A percentile compares a stretch with the other conserved stretches of the same genome.
Evolutionary conservation across 2,888 invertebrate genomes (phyloP).

Genomic region (Nemurella pictetii): DNA sequence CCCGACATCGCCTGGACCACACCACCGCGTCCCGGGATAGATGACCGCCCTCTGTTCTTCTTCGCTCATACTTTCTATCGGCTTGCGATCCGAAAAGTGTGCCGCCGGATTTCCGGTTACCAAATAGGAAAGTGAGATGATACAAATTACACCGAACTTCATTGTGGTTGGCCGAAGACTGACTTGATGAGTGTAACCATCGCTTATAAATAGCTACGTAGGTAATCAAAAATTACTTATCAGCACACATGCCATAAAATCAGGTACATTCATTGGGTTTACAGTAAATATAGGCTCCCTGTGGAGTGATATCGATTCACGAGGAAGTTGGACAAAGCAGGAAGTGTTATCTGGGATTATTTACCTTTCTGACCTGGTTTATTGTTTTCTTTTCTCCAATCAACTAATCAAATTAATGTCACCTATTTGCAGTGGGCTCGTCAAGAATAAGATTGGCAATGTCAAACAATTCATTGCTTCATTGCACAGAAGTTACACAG

Average conservation of each 20-base stretch:
- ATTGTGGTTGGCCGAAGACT: background rate
- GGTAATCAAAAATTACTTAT: background rate
- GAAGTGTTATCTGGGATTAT: background rate
- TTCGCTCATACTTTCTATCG: background rate
- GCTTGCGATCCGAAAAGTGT: background rate
- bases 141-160: background rate
- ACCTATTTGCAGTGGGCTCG: background rate
- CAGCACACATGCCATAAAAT: background rate
- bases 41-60: background rate
- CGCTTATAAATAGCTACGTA: background rate
- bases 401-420: background rate
- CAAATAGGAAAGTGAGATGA: background rate
- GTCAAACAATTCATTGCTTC: background rate
- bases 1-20: background rate
- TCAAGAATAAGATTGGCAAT: background rate
- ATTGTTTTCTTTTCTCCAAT: background rate
- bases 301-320: background rate
- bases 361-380: background rate
- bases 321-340: background rate
- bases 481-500: too few species aligned
- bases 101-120: background rate
- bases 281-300: background rate
- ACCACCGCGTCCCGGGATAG: background rate
- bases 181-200: background rate
- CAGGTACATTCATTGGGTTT: too few species aligned